phyloP scores from a whole-genome alignment of 2,888 invertebrate species.

The Drosophila seclusa region DNA sequence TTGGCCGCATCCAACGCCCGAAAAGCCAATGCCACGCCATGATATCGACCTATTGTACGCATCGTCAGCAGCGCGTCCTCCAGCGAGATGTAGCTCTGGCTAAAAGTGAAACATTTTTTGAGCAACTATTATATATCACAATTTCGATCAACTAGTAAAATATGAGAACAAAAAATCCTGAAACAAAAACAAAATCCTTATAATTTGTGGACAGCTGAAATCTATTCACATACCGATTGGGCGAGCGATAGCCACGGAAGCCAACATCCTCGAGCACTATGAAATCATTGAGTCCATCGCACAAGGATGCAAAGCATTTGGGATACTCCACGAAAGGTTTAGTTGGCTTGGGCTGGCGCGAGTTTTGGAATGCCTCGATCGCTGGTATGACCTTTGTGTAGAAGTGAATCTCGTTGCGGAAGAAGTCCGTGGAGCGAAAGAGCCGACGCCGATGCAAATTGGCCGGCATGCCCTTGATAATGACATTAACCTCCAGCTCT shows the following conservation, averaged over 20 bases:
- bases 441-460: slow-evolving; percentile 88
- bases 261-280: slow-evolving; percentile 87
- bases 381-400: slow-evolving; percentile 85
- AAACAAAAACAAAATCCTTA: neutral
- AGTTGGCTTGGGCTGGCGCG: slow-evolving; percentile 69
- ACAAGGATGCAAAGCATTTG: slow-evolving; percentile 85
- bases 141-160: neutral
- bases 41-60: slow-evolving; percentile 87
- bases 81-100: slow-evolving; percentile 69
- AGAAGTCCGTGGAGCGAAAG: slow-evolving; percentile 89
- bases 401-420: slow-evolving; percentile 89
- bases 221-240: slow-evolving; percentile 76
- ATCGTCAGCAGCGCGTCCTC: slow-evolving; percentile 86
- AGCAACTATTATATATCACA: neutral
- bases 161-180: too few species aligned
- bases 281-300: slow-evolving; percentile 87
- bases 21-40: slow-evolving; percentile 87
- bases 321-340: slow-evolving; percentile 86
- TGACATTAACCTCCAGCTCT: slow-evolving; percentile 85
- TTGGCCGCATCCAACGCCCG: slow-evolving; percentile 86
- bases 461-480: slow-evolving; percentile 89
- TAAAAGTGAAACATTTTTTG: slow-evolving; percentile 7
- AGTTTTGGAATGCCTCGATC: slow-evolving; percentile 80
- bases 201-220: neutral
- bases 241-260: slow-evolving; percentile 85